Evolutionary conservation across 2,888 invertebrate species (phyloP).

Genomic region (Seira musarum): DNA sequence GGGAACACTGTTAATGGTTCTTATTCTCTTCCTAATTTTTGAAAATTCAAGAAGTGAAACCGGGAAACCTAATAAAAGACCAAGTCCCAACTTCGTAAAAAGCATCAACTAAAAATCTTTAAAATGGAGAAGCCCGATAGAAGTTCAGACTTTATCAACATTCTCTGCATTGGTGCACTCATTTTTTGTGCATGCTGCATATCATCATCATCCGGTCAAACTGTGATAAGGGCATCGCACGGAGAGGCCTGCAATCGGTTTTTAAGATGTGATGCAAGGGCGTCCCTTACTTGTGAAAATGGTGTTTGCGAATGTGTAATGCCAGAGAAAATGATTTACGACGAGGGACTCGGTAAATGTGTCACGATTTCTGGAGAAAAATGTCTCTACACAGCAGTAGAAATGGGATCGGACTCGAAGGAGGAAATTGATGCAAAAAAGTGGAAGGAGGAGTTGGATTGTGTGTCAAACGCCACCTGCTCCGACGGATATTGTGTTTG

Average conservation of each 20-base stretch:
- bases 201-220: not conserved
- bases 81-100: too few species aligned
- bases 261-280: slow-evolving; percentile 17
- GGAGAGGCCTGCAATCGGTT: slow-evolving; percentile 11
- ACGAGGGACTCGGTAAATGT: not conserved
- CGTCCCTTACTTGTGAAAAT: slow-evolving; percentile 1
- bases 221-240: not conserved
- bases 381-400: slow-evolving; percentile 11
- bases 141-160: too few species aligned
- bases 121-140: too few species aligned
- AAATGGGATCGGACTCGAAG: too few species aligned
- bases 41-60: too few species aligned
- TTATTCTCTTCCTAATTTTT: too few species aligned
- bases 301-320: slow-evolving; percentile 12
- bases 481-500: slow-evolving; percentile 10
- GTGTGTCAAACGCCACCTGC: not conserved
- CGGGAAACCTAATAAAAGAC: too few species aligned
- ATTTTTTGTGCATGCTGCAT: too few species aligned
- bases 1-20: too few species aligned
- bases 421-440: slow-evolving; percentile 11
- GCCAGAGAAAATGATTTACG: slow-evolving; percentile 15
- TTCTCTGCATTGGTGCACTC: too few species aligned
- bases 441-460: slow-evolving; percentile 17
- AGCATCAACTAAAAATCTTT: too few species aligned
- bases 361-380: slow-evolving; percentile 14